phyloP scores from a whole-genome alignment of 1,140 invertebrate genomes.

The Nasonia longicornis region DNA sequence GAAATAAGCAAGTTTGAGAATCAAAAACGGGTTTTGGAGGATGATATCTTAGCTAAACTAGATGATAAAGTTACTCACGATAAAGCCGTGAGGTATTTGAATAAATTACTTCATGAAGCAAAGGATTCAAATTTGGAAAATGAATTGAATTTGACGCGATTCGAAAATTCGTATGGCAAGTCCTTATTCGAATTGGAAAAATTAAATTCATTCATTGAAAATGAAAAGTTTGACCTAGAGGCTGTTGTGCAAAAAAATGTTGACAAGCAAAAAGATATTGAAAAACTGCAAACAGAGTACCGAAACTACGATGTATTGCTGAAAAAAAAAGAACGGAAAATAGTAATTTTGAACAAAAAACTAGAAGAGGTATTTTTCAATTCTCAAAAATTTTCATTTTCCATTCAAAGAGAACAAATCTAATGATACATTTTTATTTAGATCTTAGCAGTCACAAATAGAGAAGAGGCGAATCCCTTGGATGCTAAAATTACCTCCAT shows the following conservation, averaged over 20 bases:
- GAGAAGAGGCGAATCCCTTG: constrained; percentile 65
- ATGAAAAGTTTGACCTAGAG: constrained; percentile 64
- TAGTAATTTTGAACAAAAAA: constrained; percentile 71
- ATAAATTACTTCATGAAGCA: constrained; percentile 67
- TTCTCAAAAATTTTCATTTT: not conserved
- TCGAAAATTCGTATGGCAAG: constrained; percentile 75
- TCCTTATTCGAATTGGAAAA: constrained; percentile 74
- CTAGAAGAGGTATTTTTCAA: constrained; percentile 66
- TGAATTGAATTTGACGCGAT: constrained; percentile 73
- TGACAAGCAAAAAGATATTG: constrained; percentile 69
- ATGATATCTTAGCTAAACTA: constrained; percentile 73
- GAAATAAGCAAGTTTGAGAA: constrained; percentile 70
- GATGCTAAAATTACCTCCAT: constrained; percentile 72
- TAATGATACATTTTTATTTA: constrained; percentile 47
- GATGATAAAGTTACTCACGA: constrained; percentile 79
- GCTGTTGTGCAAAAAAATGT: constrained; percentile 68
- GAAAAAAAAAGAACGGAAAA: constrained; percentile 70
- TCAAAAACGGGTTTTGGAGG: constrained; percentile 73
- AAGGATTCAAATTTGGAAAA: constrained; percentile 64
- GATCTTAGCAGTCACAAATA: constrained; percentile 57
- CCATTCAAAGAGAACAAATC: not conserved
- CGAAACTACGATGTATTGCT: constrained; percentile 57
- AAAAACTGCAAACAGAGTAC: constrained; percentile 64
- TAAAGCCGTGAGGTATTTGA: constrained; percentile 69
- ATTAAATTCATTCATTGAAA: constrained; percentile 62